Percentiles rank a stretch among this genome's conserved stretches.
Conservation (phyloP, 2,797 vertebrate genomes). For the Phylloscopus collybita region DNA sequence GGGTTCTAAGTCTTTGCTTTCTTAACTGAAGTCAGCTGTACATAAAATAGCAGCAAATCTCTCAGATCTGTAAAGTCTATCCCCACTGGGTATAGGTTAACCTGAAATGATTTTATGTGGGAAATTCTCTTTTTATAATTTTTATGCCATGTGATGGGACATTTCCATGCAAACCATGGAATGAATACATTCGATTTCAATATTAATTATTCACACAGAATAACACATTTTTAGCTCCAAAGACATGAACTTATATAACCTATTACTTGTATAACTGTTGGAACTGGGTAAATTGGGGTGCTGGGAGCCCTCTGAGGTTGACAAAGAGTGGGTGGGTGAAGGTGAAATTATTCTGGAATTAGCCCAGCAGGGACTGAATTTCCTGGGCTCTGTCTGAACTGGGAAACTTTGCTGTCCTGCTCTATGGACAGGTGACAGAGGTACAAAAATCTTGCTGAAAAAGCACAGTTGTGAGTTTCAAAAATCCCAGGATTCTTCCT, state of each 20-base stretch:
- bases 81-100: neutral
- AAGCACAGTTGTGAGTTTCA: accelerated
- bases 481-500: neutral
- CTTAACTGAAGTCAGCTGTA: neutral
- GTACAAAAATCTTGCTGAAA: neutral
- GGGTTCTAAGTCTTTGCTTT: neutral
- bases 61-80: neutral
- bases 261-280: neutral
- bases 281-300: neutral
- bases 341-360: neutral
- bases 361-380: neutral
- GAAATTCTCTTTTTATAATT: neutral
- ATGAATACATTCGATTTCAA: neutral
- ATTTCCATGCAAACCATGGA: neutral
- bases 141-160: neutral
- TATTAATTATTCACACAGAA: neutral
- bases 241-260: neutral
- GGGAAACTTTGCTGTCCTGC: neutral
- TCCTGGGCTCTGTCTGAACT: neutral
- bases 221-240: neutral
- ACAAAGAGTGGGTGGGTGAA: neutral
- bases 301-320: neutral
- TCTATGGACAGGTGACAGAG: neutral
- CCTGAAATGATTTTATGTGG: neutral
- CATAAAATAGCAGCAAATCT: neutral